Evolutionary conservation across 2,113 vertebrate genomes (phyloP).

Genomic region (Campylomormyrus tamandua): DNA sequence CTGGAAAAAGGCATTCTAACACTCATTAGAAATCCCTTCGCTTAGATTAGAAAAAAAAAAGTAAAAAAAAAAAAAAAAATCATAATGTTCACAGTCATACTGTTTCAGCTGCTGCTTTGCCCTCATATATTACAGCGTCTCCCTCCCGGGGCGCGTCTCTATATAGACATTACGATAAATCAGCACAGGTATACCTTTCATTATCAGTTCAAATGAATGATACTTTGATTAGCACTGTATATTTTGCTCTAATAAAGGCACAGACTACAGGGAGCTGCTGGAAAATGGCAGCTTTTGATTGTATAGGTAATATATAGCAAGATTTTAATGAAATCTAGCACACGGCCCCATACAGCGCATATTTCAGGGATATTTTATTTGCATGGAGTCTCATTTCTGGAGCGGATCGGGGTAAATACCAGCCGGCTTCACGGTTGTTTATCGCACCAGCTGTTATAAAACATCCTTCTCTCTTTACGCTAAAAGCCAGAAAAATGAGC

Average conservation of each 20-base stretch:
- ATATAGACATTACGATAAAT: background rate
- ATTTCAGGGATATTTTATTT: constrained; percentile 51
- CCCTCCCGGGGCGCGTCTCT: background rate
- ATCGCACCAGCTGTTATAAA: constrained; percentile 52
- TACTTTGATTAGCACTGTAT: constrained; percentile 35
- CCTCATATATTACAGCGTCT: background rate
- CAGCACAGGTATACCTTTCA: background rate
- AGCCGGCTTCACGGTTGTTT: constrained; percentile 42
- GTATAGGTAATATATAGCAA: constrained; percentile 41
- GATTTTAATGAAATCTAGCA: constrained; percentile 26
- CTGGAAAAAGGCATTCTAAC: background rate
- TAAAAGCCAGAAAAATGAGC: constrained; percentile 57
- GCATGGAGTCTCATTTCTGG: constrained; percentile 52
- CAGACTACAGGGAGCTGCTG: constrained; percentile 42
- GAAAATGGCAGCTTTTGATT: constrained; percentile 34
- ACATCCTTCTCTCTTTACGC: constrained; percentile 43
- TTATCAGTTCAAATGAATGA: background rate
- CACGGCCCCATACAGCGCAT: constrained; percentile 40
- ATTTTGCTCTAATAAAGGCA: constrained; percentile 44
- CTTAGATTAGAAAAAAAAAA: background rate
- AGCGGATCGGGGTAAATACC: constrained; percentile 49
- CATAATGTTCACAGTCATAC: background rate
- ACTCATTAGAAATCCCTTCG: background rate
- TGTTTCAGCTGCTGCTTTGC: background rate
- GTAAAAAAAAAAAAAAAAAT: background rate